A percentile compares a stretch with the other conserved stretches of the same genome.
Evolutionary conservation across 2,888 invertebrate species (phyloP).

Genomic region (Ectobius pallidus): DNA sequence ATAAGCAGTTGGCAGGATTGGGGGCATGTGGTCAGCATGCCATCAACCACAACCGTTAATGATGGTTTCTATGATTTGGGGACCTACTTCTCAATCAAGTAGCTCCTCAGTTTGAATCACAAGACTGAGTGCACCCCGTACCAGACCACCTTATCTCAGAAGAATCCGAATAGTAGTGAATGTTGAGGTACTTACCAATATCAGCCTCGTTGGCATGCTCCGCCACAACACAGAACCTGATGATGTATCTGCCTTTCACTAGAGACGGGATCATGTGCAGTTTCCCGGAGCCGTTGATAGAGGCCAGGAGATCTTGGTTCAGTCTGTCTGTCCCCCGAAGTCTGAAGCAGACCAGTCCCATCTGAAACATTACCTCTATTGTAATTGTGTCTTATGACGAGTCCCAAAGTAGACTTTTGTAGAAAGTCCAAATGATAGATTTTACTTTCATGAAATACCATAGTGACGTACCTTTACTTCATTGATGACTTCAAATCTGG

Average conservation of each 20-base stretch:
- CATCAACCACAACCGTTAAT: too few relatives aligned
- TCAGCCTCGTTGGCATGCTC: slow-evolving; percentile 78
- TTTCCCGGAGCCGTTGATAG: slow-evolving; percentile 81
- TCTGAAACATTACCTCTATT: slow-evolving; percentile 46
- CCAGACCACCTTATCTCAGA: too few relatives aligned
- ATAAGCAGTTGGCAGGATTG: too few relatives aligned
- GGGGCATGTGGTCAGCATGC: too few relatives aligned
- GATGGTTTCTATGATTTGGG: too few relatives aligned
- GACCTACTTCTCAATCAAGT: too few relatives aligned
- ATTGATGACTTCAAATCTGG: slow-evolving; percentile 77
- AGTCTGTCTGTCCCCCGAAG: slow-evolving; percentile 71
- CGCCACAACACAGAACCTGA: slow-evolving; percentile 80
- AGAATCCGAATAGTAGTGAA: too few relatives aligned
- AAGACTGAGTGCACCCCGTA: too few relatives aligned
- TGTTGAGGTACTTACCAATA: slow-evolving; percentile 61
- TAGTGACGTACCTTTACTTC: slow-evolving; percentile 66
- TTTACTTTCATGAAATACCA: too few relatives aligned
- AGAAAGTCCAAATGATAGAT: too few relatives aligned
- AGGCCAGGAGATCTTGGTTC: slow-evolving; percentile 77
- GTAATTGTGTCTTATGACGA: neutral
- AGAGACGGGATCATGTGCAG: slow-evolving; percentile 87
- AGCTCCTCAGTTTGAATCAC: too few relatives aligned
- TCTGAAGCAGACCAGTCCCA: slow-evolving; percentile 81
- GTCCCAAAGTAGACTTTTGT: neutral
- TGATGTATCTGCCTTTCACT: slow-evolving; percentile 74